Conservation (phyloP, 2,888 invertebrate genomes). For the Oithona nana region DNA sequence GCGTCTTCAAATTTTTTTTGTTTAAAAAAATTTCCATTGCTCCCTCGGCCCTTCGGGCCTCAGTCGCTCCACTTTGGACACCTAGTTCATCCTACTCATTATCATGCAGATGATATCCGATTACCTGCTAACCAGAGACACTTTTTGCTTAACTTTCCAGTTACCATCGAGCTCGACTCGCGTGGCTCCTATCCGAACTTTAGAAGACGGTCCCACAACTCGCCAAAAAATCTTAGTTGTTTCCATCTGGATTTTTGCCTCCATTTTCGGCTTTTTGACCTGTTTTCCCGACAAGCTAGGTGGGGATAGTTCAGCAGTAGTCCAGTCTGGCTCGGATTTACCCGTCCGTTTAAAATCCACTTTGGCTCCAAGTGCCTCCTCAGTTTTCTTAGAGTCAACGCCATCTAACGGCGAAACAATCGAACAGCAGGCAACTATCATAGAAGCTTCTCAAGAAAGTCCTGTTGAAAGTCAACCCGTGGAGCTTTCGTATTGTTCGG, state of each 20-base stretch:
- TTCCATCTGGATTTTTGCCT: slow-evolving; percentile 2
- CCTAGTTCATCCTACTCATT: too few relatives aligned
- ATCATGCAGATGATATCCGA: too few relatives aligned
- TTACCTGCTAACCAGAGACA: too few relatives aligned
- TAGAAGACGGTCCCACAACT: slow-evolving; percentile 7
- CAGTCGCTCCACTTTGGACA: too few relatives aligned
- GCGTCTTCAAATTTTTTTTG: too few relatives aligned
- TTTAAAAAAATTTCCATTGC: too few relatives aligned
- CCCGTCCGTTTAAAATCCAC: not conserved
- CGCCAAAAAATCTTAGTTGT: slow-evolving; percentile 2
- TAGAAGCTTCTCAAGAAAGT: not conserved
- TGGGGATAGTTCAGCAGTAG: not conserved
- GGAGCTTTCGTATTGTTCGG: slow-evolving; percentile 4
- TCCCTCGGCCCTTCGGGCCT: too few relatives aligned
- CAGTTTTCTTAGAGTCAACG: not conserved
- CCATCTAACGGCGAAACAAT: not conserved
- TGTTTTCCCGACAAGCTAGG: slow-evolving; percentile 3
- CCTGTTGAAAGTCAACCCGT: not conserved
- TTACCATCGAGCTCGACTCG: not conserved
- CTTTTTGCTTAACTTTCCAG: too few relatives aligned
- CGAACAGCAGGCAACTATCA: not conserved
- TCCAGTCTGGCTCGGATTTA: not conserved
- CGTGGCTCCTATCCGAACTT: not conserved
- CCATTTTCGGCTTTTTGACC: slow-evolving; percentile 4
- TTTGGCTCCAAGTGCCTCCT: not conserved